Base-by-base conservation (phyloP, 1,140 invertebrate genomes). In the Temnothorax longispinosus region DNA sequence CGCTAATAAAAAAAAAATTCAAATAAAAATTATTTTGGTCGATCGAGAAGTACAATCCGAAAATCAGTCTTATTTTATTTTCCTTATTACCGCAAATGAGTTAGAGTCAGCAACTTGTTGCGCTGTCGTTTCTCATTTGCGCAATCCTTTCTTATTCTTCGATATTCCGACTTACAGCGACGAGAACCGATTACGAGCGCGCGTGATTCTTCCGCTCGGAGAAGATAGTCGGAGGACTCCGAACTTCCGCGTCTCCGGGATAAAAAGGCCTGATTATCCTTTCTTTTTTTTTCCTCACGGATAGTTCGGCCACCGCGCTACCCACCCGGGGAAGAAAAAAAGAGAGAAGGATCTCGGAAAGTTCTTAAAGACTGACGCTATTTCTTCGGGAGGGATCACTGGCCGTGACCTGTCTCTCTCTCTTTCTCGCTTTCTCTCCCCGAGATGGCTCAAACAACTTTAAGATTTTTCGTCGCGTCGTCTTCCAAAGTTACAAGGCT, bases 231-330 rank as follows among this genome's bases (percentile, higher is more conserved):
- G 78, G 32, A 50, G 69, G 62, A 60, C 1, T 60, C 62, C 60
- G 85, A 50, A 72, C 72, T 78, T 58, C 13, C 85, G 58, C 50
- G 75, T 62, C 54, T 50, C 7, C 54, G 18, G 77, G 77, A 90
- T 90, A 88, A 90, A 88, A 88, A 90, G 76, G 71, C 80, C 85
- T 91, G 90, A 92, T 92, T 89, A 91, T 91, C 82, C 85, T 87
- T 90, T 90, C 86, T 80, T 90, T 90, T 81, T 81, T 80, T 87
- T 67, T 80, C 32, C 32, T 65, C 76, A 81, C 41, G 67, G 60
- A 50, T 71, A 89, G 82, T 88, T 89, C 84, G 21, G 60, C 62
- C 65, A 47, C 11, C 52, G 62, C 60, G 38, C 69, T 60, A 82
- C 76, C 62, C 65, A 18, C n/a, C 44, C 8, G 50, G 27, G 11